Base-by-base conservation (phyloP, 2,113 vertebrate species). In the Turnix velox region DNA sequence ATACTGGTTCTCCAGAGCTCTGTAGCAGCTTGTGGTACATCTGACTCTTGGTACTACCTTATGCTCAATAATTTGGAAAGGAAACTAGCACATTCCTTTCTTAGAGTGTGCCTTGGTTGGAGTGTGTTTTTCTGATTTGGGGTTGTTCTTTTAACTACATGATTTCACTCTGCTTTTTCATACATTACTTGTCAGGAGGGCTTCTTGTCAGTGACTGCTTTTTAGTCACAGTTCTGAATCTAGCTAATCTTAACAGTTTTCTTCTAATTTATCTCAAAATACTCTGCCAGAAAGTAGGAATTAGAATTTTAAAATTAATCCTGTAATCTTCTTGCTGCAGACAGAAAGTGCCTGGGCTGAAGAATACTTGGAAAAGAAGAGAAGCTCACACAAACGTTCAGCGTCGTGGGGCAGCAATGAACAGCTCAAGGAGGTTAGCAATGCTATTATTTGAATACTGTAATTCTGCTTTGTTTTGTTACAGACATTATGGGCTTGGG, bases 331-430 rank as follows among this genome's bases (percentile, higher is more conserved):
- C 40, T 92, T 88, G 39, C 85, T 95, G 75, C 79, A 99, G 99
- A 99, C 99, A 90, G 99, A 99, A 98, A 99, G 98, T 97, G 98
- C 98, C 96, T 99, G 99, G 99, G 98, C 98, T 93, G 99, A 99
- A 98, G 99, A 98, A 87, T 98, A 98, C 51, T 94, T 97, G 71
- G 98, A 99, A 97, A 99, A 99, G 98, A 99, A 98, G 95, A 98
- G 98, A 97, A 98, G 96, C 15, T 98, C 98, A 27, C 99, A 99
- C 96, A 99, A 99, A 90, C 99, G 99, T 65, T 99, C 99, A 49
- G 98, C 99, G 48, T 99, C 99, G 12, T 99, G 99, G 98, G 99
- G 99, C 96, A 99, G 99, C 97, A 99, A 98, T 74, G 99, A 99
- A 96, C 99, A 99, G 88, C 99, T 99, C 81, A 99, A 99, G 95